Evolutionary conservation across 35 echinoderm and acorn worm species (phyloP), one percentile per base, ranked within the genome.

Genomic region (Apostichopus japonicus): DNA sequence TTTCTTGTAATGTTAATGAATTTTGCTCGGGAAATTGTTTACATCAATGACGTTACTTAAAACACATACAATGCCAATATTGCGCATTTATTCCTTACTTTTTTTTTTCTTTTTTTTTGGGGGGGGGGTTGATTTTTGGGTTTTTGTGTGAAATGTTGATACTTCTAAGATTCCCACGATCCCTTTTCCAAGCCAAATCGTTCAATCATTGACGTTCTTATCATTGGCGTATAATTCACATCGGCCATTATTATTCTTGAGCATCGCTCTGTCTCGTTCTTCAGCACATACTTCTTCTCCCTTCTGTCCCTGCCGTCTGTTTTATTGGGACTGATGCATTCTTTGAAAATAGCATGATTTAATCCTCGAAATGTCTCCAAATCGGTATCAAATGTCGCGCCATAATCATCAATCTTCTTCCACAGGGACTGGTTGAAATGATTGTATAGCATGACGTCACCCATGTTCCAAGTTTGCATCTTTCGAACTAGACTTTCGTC

Each of bases 401-500:
- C 95, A 87, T 96, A 96, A n/a, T 86, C 51, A 53, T 77, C 54
- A 23, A 96, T 54, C 63, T 87, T 90, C 55, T 88, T 7, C 95
- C 95, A 96, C 6, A 96, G 80, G 63, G 95, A 93, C 21, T 86
- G 78, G 65, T 96, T 96, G 63, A 96, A 96, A 86, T 93, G 56
- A 8, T 93, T 0, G 53, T 96, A 96, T 10, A 96, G 83, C n/a
- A 62, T 55, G 33, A 52, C 55, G 87, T 96, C 95, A 17, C 72
- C 95, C 14, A 23, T 21, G 55, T 93, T 96, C 95, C 92, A 96
- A 7, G 21, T 23, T 65, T 65, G 8, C 16, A 96, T 90, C 56
- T 91, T 16, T n/a, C 6, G 4, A 11, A 57, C 24, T 27, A 80
- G 17, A 80, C 14, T 56, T 10, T 88, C 92, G 27, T 52, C 54